Conservation (phyloP, 1,140 invertebrate species). For the Macrobrachium nipponense region DNA sequence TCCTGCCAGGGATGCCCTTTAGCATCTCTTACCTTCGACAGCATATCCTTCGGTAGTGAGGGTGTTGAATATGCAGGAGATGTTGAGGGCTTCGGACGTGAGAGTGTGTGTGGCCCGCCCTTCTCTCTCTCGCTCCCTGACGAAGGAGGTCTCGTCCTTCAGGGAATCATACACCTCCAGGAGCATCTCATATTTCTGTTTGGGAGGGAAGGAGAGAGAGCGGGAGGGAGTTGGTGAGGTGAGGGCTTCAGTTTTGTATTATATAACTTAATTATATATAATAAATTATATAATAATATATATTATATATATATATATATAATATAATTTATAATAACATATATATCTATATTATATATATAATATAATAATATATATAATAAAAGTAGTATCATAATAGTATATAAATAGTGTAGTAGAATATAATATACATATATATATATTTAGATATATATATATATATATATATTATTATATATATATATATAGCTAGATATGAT, state of each 20-base stretch:
- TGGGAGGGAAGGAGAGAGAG: background rate
- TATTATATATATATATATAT: too few relatives aligned
- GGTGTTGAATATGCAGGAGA: constrained; percentile 56
- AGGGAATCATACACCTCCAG: constrained; percentile 49
- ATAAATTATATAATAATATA: too few relatives aligned
- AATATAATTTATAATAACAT: too few relatives aligned
- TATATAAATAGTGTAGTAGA: too few relatives aligned
- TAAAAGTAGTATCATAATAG: too few relatives aligned
- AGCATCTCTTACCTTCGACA: constrained; percentile 52
- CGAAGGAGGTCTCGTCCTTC: constrained; percentile 53
- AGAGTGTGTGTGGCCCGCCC: constrained; percentile 40
- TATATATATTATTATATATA: too few relatives aligned
- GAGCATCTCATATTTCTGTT: constrained; percentile 56
- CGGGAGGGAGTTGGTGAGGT: too few relatives aligned
- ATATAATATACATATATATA: too few relatives aligned
- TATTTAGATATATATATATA: too few relatives aligned
- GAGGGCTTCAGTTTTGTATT: background rate
- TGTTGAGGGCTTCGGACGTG: constrained; percentile 40
- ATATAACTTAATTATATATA: background rate
- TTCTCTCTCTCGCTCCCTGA: constrained; percentile 53
- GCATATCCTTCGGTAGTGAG: constrained; percentile 53
- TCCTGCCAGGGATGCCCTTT: background rate
- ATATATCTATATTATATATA: too few relatives aligned
- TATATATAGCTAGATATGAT: too few relatives aligned
- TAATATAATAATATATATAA: too few relatives aligned